Conservation (phyloP, 2,113 vertebrate genomes). For the Capra hircus region DNA sequence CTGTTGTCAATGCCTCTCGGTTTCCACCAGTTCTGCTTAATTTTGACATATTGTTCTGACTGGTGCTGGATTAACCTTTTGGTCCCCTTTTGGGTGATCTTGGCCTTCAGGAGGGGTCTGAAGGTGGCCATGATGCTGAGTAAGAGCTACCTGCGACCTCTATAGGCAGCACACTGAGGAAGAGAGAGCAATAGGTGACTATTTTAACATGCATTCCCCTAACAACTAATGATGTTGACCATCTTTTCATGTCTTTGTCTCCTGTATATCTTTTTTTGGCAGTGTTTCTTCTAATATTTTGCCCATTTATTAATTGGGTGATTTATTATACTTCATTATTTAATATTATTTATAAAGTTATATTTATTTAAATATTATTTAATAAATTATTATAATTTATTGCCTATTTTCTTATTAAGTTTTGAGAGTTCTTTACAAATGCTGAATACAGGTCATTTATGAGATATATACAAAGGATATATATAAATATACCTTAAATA, state of each 20-base stretch:
- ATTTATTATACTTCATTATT: background rate
- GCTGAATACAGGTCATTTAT: background rate
- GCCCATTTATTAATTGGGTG: background rate
- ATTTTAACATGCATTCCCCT: background rate
- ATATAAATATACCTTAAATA: background rate
- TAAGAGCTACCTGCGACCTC: background rate
- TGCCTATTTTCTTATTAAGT: background rate
- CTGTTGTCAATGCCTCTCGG: slow-evolving; percentile 97
- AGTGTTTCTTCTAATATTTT: background rate
- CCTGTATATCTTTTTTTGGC: background rate
- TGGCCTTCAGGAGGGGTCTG: background rate
- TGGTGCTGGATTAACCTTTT: background rate
- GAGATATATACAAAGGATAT: background rate
- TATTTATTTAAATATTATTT: background rate
- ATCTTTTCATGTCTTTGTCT: background rate
- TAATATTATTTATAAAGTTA: background rate
- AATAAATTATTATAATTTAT: background rate
- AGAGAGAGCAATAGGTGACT: background rate
- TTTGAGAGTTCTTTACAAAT: background rate
- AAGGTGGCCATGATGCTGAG: background rate
- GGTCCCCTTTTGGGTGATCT: background rate
- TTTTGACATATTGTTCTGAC: background rate
- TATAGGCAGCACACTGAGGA: background rate
- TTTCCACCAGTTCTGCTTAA: slow-evolving; percentile 93
- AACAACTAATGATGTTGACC: background rate